phyloP scores from a whole-genome alignment of 2,113 vertebrate species.

The Condylura cristata region DNA sequence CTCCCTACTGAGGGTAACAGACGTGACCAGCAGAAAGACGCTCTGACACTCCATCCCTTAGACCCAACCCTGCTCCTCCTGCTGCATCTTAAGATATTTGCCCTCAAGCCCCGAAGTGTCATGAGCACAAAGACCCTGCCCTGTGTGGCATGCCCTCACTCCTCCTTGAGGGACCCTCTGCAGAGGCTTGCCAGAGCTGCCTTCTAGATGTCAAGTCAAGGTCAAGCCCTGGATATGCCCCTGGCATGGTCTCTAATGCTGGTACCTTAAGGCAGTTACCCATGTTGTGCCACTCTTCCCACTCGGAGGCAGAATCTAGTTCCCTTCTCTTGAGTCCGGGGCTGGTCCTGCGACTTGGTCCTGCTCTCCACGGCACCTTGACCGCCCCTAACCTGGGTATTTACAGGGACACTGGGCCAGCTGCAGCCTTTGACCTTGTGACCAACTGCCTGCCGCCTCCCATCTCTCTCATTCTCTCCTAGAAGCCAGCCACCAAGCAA shows the following conservation, averaged over 20 bases:
- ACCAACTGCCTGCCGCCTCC: neutral
- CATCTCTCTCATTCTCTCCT: neutral
- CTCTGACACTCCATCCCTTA: neutral
- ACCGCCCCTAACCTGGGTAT: too few species aligned
- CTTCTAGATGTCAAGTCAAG: neutral
- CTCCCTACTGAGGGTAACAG: neutral
- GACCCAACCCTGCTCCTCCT: neutral
- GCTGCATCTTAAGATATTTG: neutral
- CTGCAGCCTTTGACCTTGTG: neutral
- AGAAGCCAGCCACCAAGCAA: neutral
- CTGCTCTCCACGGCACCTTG: too few species aligned
- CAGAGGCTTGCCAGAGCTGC: neutral
- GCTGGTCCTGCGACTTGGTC: too few species aligned
- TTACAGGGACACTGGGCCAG: neutral
- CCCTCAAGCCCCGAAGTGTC: neutral
- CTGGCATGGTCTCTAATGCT: fast-evolving
- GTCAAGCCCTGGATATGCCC: neutral
- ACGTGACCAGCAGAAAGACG: neutral
- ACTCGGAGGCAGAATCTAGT: neutral
- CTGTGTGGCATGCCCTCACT: neutral
- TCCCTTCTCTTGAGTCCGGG: neutral
- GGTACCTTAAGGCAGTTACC: neutral
- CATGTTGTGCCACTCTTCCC: neutral
- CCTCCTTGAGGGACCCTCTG: neutral
- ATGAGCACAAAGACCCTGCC: neutral